Conservation (phyloP, 2,888 invertebrate species). For the Drosophila borborema region DNA sequence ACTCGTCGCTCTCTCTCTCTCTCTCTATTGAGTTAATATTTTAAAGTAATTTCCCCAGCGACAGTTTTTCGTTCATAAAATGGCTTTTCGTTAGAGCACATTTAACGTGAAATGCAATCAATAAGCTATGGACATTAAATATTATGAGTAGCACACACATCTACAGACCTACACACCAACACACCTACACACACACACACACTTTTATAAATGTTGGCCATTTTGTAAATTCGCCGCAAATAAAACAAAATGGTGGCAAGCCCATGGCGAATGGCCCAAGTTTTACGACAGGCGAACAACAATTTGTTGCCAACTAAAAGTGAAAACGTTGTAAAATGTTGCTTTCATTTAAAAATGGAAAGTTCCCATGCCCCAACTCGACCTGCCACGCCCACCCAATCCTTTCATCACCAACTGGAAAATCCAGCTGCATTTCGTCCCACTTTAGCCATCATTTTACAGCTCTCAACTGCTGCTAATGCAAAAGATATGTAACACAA, state of each 20-base stretch:
- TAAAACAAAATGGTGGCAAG: constrained; percentile 18
- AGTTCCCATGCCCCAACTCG: background rate
- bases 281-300: constrained; percentile 49
- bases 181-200: background rate
- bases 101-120: constrained; percentile 19
- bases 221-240: constrained; percentile 28
- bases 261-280: constrained; percentile 27
- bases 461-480: constrained; percentile 41
- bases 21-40: constrained; percentile 7
- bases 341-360: constrained; percentile 25
- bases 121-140: constrained; percentile 31
- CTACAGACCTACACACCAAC: background rate
- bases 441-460: constrained; percentile 42
- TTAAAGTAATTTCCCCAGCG: constrained; percentile 21
- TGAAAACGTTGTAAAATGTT: constrained; percentile 23
- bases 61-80: constrained; percentile 17
- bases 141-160: background rate
- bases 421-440: constrained; percentile 34
- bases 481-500: constrained; percentile 51
- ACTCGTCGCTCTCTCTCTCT: background rate
- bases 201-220: constrained; percentile 7
- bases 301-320: constrained; percentile 35
- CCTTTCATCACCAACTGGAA: constrained; percentile 25
- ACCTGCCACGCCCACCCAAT: constrained; percentile 18
- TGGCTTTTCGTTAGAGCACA: background rate